Evolutionary conservation across 2,888 invertebrate genomes (phyloP).

Genomic region (Deroplatys truncata): DNA sequence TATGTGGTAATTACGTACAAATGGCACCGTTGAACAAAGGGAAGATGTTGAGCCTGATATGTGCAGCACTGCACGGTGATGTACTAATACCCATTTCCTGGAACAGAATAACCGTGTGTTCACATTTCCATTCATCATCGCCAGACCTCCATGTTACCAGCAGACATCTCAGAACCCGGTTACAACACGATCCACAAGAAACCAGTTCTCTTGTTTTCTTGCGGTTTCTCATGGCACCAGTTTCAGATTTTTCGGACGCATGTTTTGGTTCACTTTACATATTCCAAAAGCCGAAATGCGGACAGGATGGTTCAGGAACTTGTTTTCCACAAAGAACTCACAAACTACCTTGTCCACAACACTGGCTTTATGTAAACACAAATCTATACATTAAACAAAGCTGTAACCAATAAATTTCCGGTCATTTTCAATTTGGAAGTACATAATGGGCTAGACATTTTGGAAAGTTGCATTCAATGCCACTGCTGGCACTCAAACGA

Average conservation of each 20-base stretch:
- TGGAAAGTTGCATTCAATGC: no score
- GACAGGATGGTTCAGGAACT: not conserved
- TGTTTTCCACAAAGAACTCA: not conserved
- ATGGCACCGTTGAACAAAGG: no score
- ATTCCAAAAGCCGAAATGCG: not conserved
- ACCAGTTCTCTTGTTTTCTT: not conserved
- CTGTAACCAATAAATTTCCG: no score
- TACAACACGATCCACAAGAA: not conserved
- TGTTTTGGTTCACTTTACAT: not conserved
- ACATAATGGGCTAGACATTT: no score
- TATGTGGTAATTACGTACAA: no score
- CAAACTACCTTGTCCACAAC: not conserved
- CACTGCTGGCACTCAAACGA: no score
- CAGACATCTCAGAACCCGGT: not conserved
- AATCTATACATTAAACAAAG: no score
- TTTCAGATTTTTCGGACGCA: not conserved
- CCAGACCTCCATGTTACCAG: not conserved
- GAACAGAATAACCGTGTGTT: not conserved
- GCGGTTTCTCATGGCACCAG: not conserved
- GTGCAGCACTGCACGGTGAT: no score
- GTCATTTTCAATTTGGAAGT: no score
- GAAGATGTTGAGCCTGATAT: no score
- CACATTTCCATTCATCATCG: not conserved
- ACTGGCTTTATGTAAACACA: not conserved
- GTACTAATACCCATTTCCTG: no score